Evolutionary conservation across 2,797 vertebrate genomes (phyloP).

Genomic region (Petrocephalus schoutedeni): DNA sequence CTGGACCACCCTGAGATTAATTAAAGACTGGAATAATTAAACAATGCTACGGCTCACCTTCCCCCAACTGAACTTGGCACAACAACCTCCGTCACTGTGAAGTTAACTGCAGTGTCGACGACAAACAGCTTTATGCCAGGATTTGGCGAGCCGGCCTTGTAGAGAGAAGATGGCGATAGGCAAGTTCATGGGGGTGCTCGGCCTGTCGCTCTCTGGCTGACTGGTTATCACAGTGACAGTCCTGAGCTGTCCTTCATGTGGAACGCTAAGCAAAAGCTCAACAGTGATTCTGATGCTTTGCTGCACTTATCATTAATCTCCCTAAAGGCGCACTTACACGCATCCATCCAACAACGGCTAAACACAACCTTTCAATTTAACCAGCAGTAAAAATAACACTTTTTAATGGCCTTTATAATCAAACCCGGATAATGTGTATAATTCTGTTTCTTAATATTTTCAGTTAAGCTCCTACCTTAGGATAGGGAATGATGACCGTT

Average conservation of each 20-base stretch:
- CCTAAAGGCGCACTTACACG: neutral
- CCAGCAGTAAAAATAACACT: neutral
- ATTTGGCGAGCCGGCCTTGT: constrained; percentile 79
- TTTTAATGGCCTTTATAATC: neutral
- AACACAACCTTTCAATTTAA: neutral
- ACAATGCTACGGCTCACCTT: constrained; percentile 57
- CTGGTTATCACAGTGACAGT: neutral
- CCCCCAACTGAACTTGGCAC: constrained; percentile 64
- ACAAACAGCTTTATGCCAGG: constrained; percentile 79
- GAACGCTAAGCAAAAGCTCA: neutral
- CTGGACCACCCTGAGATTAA: no score
- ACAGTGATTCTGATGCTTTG: neutral
- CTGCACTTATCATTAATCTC: neutral
- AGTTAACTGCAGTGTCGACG: constrained; percentile 55
- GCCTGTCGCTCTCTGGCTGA: neutral
- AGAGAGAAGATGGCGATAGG: constrained; percentile 23
- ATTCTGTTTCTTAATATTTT: neutral
- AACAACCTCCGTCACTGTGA: constrained; percentile 57
- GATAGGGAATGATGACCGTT: constrained; percentile 83
- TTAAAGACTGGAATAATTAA: neutral
- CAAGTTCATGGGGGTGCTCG: neutral
- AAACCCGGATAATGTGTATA: neutral
- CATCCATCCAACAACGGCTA: neutral
- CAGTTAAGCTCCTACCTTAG: constrained; percentile 70
- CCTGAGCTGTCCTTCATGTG: neutral